phyloP scores from a whole-genome alignment of 2,113 vertebrate species.

The Pungitius pungitius region DNA sequence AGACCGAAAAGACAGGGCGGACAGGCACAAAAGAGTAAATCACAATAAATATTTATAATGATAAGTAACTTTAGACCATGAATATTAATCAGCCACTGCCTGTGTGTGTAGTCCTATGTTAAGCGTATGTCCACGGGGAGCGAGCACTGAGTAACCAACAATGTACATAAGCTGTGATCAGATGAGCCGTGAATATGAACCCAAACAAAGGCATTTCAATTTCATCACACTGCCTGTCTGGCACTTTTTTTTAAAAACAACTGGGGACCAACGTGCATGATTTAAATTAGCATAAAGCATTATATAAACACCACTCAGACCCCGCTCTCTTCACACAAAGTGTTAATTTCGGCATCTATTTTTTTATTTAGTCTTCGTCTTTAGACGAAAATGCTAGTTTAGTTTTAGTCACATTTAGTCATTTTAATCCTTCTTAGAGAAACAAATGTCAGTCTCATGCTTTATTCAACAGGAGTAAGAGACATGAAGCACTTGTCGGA shows the following conservation, averaged over 20 bases:
- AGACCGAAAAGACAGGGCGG: conserved; percentile 53
- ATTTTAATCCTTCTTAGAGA: no score
- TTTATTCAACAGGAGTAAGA: no score
- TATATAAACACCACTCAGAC: conserved; percentile 43
- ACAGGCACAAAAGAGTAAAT: conserved; percentile 77
- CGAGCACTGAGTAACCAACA: conserved; percentile 58
- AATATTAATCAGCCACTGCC: conserved; percentile 74
- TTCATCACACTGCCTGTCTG: conserved; percentile 45
- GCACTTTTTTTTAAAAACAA: conserved; percentile 53
- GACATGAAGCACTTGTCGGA: no score
- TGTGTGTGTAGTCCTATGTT: conserved; percentile 43
- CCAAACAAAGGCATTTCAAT: conserved; percentile 56
- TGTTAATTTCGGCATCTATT: no score
- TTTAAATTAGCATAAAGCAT: conserved; percentile 64
- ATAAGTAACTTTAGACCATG: conserved; percentile 76
- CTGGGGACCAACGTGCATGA: conserved; percentile 52
- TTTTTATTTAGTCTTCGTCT: no score
- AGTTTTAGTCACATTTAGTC: no score
- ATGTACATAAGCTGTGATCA: conserved; percentile 66
- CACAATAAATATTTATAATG: conserved; percentile 84
- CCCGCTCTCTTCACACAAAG: conserved; percentile 19
- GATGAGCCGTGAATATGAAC: conserved; percentile 69
- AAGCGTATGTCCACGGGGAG: conserved; percentile 52
- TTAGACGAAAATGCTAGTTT: no score
- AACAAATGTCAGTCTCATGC: no score